These are phyloP conservation scores for Netelia fuscicornis DNA, from an alignment of 2,888 invertebrate species.

Conservation along the genomic window DNA sequence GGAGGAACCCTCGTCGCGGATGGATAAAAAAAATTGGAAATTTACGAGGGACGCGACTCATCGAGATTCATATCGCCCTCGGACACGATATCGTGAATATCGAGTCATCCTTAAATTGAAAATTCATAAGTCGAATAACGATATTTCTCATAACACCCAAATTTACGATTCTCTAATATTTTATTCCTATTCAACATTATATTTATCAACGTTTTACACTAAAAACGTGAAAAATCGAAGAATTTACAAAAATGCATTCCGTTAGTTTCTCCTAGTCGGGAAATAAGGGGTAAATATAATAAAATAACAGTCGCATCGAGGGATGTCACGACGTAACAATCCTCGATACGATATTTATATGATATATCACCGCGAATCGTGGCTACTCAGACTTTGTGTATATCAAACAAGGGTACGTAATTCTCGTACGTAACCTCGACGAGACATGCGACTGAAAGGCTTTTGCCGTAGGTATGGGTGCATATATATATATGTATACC, in stretches of 20 bases:
- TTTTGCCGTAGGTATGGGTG: constrained; percentile 24
- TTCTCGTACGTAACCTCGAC: constrained; percentile 28
- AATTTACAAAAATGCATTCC: too few species aligned
- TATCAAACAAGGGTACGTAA: constrained; percentile 11
- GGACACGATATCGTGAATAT: background rate
- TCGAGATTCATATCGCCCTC: constrained; percentile 32
- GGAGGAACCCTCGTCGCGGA: constrained; percentile 2
- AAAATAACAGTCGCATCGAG: too few species aligned
- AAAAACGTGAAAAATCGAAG: too few species aligned
- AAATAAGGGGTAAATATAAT: too few species aligned
- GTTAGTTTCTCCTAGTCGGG: too few species aligned
- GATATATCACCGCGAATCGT: background rate
- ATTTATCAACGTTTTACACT: too few species aligned
- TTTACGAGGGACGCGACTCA: constrained; percentile 12
- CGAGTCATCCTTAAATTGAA: constrained; percentile 27
- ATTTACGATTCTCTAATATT: too few species aligned
- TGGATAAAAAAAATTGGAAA: constrained; percentile 31
- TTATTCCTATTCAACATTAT: too few species aligned
- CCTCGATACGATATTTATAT: background rate
- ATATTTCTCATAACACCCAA: too few species aligned
- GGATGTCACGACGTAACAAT: too few species aligned
- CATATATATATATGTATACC: background rate
- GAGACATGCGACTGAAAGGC: constrained; percentile 32
- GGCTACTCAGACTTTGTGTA: background rate
- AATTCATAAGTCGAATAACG: background rate